Percentiles rank a stretch among this genome's conserved stretches.
These are phyloP conservation scores for Avahi laniger DNA, from an alignment of 2,797 vertebrate genomes.

Conservation along the genomic window DNA sequence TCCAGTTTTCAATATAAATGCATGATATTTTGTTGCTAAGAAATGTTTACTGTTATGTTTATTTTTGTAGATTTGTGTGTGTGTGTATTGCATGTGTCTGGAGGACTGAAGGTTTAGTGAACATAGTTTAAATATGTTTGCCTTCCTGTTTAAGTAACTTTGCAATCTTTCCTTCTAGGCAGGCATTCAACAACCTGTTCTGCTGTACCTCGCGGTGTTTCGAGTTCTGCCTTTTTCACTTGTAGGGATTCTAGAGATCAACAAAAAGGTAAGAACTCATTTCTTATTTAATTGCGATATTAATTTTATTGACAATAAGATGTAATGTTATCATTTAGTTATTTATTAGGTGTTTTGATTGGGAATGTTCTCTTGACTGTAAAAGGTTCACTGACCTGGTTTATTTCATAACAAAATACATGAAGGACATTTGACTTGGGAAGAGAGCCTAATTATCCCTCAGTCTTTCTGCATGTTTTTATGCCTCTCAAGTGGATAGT, in stretches of 20 bases:
- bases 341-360: constrained; percentile 36
- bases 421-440: constrained; percentile 29
- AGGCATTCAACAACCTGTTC: constrained; percentile 86
- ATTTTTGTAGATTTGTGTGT: constrained; percentile 26
- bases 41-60: constrained; percentile 34
- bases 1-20: constrained; percentile 9
- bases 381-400: background rate
- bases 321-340: constrained; percentile 32
- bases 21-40: constrained; percentile 18
- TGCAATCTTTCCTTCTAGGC: constrained; percentile 83
- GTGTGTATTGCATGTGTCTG: background rate
- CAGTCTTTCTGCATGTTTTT: background rate
- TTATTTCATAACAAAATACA: constrained; percentile 32
- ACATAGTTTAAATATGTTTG: constrained; percentile 42
- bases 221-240: constrained; percentile 92
- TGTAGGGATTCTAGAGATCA: constrained; percentile 94
- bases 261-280: constrained; percentile 88
- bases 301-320: constrained; percentile 43
- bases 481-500: background rate
- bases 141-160: constrained; percentile 44
- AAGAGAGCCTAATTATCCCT: background rate
- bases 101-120: background rate
- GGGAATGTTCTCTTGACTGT: background rate
- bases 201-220: constrained; percentile 94
- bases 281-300: constrained; percentile 48